These are phyloP conservation scores for Temnothorax unifasciatus DNA, from an alignment of 2,888 invertebrate species.

Conservation along the genomic window DNA sequence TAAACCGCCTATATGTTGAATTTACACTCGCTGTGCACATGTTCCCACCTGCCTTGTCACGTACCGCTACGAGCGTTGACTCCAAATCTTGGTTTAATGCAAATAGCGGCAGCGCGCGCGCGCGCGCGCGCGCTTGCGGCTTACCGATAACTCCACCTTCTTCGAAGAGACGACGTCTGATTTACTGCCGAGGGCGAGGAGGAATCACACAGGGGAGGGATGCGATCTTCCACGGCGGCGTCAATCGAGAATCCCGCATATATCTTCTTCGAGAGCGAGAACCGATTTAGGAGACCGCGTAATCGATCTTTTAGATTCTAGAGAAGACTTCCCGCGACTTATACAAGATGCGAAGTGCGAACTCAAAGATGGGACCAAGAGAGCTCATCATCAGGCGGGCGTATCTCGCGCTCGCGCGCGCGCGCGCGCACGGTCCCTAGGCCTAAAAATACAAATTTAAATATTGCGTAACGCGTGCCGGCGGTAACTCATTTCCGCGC, in stretches of 20 bases:
- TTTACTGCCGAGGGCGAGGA: not conserved
- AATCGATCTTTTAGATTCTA: not conserved
- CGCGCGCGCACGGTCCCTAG: slow-evolving; percentile 11
- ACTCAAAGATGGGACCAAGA: not conserved
- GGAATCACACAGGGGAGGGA: not conserved
- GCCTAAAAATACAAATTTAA: slow-evolving; percentile 54
- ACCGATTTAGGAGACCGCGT: not conserved
- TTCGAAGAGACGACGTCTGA: not conserved
- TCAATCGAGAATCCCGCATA: not conserved
- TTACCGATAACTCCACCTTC: slow-evolving; percentile 24
- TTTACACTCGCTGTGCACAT: slow-evolving; percentile 11
- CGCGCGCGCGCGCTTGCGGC: not conserved
- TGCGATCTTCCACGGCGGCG: not conserved
- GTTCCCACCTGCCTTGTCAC: slow-evolving; percentile 23
- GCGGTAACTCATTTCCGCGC: slow-evolving; percentile 40
- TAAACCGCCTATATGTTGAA: slow-evolving; percentile 4
- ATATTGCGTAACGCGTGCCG: slow-evolving; percentile 45
- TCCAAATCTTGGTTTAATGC: slow-evolving; percentile 46
- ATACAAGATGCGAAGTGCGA: not conserved
- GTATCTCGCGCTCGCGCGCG: not conserved
- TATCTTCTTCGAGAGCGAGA: too few relatives aligned
- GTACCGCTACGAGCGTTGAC: slow-evolving; percentile 36
- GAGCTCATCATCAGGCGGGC: not conserved
- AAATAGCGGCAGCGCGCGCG: slow-evolving; percentile 11
- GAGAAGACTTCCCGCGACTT: not conserved